Evolutionary conservation across 2,113 vertebrate species (phyloP), one percentile per base, ranked within the genome.

Genomic region (Apeltes quadracus): DNA sequence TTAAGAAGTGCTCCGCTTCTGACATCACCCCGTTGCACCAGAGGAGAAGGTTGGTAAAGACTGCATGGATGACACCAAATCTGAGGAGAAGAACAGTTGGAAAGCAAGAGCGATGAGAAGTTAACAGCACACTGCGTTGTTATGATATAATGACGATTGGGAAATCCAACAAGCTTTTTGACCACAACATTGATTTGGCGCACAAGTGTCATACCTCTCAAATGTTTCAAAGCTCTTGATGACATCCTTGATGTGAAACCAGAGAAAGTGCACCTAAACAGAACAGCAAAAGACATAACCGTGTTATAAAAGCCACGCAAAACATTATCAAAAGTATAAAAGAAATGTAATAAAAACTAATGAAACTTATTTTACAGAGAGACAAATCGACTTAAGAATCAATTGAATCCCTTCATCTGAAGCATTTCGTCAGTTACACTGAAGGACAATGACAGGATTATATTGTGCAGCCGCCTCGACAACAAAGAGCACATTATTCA

Each of bases 61-160:
- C 97, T 0, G 98, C 97, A 57, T 99, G 98, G 84, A 99, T 98
- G 70, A 99, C 95, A 9, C 98, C 98, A 70, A 99, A 99, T 79
- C 98, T 99, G 89, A 14, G 71, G 32, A 77, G 27, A 75, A 15
- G 78, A 61, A 73, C n/a, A 69, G 32, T 63, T 53, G 50, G n/a
- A 63, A 79, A 61, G 51, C 29, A n/a, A 63, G 18, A 25, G 29
- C 51, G 4, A 63, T 22, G 38, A 56, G 7, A 18, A 9, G 3
- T 51, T 11, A 11, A 38, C 0, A 56, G 36, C 54, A 62, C 25
- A 9, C 4, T 4, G 2, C 10, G 27, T 11, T 34, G 44, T 57
- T 9, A 27, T n/a, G 39, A 38, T 20, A 15, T 11, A 44, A 44
- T 51, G 34, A 11, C 14, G 18, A 61, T 7, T 32, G 10, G 65